Evolutionary conservation across 1,140 invertebrate genomes (phyloP).

Genomic region (Drosophila athabasca): DNA sequence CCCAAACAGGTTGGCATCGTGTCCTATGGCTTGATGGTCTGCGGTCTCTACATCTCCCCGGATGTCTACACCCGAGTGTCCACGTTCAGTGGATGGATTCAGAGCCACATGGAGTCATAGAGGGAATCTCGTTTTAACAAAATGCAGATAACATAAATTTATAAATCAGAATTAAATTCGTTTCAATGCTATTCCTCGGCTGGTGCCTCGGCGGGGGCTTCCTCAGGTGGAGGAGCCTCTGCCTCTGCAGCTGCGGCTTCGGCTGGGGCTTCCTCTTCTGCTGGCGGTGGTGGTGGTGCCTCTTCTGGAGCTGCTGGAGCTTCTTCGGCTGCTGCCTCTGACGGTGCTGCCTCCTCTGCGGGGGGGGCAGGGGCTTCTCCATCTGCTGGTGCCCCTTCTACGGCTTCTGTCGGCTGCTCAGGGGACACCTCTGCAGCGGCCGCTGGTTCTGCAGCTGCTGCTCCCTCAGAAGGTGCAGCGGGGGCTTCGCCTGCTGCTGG

Average conservation of each 20-base stretch:
- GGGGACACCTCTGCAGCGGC: background rate
- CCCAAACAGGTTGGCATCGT: slow-evolving; percentile 87
- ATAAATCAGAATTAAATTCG: slow-evolving; percentile 21
- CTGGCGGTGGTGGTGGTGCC: background rate
- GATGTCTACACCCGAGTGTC: slow-evolving; percentile 86
- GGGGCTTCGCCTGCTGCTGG: slow-evolving; percentile 2
- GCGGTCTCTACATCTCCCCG: slow-evolving; percentile 79
- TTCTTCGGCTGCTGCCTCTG: background rate
- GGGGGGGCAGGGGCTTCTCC: slow-evolving; percentile 11
- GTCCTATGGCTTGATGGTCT: slow-evolving; percentile 88
- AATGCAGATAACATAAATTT: slow-evolving; percentile 36
- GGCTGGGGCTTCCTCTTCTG: slow-evolving; percentile 10
- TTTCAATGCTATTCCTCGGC: slow-evolving; percentile 6
- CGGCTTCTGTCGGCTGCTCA: background rate
- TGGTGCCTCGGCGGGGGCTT: background rate
- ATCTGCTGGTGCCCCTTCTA: background rate
- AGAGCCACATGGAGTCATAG: slow-evolving; percentile 25
- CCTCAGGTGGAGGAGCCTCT: slow-evolving; percentile 15
- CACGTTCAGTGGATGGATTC: slow-evolving; percentile 84
- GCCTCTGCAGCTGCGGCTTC: slow-evolving; percentile 1
- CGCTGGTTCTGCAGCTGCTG: slow-evolving; percentile 11
- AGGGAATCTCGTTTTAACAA: slow-evolving; percentile 1
- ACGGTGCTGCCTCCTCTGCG: background rate
- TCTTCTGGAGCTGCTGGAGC: slow-evolving; percentile 13
- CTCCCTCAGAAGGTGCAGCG: slow-evolving; percentile 14